phyloP scores from a whole-genome alignment of 2,888 invertebrate genomes.

The Beris morrisii region DNA sequence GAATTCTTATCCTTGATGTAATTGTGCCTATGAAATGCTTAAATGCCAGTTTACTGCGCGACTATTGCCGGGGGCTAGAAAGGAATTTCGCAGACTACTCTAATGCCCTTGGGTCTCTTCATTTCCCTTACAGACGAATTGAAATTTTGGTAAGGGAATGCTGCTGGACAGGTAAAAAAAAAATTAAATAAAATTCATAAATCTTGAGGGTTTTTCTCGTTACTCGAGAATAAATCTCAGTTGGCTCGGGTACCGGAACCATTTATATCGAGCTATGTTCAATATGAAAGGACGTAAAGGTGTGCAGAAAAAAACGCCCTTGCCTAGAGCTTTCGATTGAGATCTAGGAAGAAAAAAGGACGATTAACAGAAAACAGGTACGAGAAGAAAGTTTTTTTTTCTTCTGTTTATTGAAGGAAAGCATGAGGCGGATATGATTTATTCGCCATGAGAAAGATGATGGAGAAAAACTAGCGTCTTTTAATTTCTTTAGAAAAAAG shows the following conservation, averaged over 20 bases:
- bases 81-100: too few species aligned
- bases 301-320: background rate
- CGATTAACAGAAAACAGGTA: background rate
- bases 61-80: too few species aligned
- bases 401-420: slow-evolving; percentile 7
- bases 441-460: background rate
- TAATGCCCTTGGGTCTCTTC: too few species aligned
- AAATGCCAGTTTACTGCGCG: background rate
- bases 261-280: too few species aligned
- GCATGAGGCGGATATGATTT: slow-evolving; percentile 22
- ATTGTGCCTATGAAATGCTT: slow-evolving; percentile 8
- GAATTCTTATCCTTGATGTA: slow-evolving; percentile 3
- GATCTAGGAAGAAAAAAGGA: slow-evolving; percentile 1
- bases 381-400: too few species aligned
- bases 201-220: too few species aligned
- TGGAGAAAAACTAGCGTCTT: background rate
- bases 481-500: background rate
- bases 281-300: background rate
- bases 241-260: too few species aligned
- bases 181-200: too few species aligned
- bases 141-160: too few species aligned
- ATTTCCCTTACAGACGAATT: too few species aligned
- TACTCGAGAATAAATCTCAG: too few species aligned
- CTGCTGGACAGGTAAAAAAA: too few species aligned
- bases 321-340: background rate